phyloP scores from a whole-genome alignment of 2,888 invertebrate genomes.

The Macroteleia sp. region DNA sequence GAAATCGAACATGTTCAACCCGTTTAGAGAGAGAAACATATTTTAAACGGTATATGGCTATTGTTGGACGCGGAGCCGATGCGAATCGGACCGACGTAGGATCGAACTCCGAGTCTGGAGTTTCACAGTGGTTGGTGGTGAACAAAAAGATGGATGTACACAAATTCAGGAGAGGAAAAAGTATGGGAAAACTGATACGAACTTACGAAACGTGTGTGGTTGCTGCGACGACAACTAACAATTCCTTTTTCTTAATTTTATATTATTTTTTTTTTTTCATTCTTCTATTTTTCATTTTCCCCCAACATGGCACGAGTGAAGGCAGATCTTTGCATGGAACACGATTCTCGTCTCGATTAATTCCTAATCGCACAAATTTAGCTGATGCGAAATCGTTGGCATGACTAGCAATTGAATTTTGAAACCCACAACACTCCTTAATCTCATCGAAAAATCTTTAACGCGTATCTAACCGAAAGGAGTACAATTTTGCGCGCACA shows the following conservation, averaged over 20 bases:
- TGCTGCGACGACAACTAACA: slow-evolving; percentile 12
- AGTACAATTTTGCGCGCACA: slow-evolving; percentile 18
- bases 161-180: slow-evolving; percentile 13
- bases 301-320: slow-evolving; percentile 31
- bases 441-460: not conserved
- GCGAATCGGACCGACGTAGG: slow-evolving; percentile 4
- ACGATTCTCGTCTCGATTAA: slow-evolving; percentile 6
- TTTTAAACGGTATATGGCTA: slow-evolving; percentile 62
- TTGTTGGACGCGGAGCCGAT: slow-evolving; percentile 22
- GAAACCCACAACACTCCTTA: slow-evolving; percentile 25
- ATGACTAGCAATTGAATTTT: slow-evolving; percentile 63
- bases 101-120: slow-evolving; percentile 15
- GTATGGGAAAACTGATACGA: not conserved
- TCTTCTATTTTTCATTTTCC: slow-evolving; percentile 2
- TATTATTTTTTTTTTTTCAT: not conserved
- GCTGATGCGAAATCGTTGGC: slow-evolving; percentile 30
- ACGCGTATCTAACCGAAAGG: slow-evolving; percentile 8
- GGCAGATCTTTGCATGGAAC: slow-evolving; percentile 26
- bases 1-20: slow-evolving; percentile 82
- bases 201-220: slow-evolving; percentile 10
- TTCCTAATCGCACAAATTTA: slow-evolving; percentile 21
- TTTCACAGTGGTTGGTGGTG: slow-evolving; percentile 8
- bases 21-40: slow-evolving; percentile 78
- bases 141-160: slow-evolving; percentile 34
- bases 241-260: not conserved